Base-by-base conservation (phyloP, 2,113 vertebrate genomes). In the Onychorhynchus coronatus region DNA sequence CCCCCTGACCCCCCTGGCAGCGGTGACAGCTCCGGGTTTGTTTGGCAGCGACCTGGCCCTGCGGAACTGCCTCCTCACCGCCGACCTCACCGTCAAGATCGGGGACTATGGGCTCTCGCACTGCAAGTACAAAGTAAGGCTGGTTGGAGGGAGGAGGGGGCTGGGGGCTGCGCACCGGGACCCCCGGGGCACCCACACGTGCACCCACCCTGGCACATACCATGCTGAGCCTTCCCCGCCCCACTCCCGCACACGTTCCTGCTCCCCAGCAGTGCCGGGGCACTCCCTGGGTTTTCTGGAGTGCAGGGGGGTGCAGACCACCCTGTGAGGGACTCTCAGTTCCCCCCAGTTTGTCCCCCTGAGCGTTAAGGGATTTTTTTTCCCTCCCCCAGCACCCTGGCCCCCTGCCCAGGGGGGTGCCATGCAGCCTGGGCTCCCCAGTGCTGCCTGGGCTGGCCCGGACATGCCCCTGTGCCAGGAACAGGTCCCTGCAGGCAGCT, bases 91-190 rank as follows among this genome's bases (percentile, higher is more conserved):
- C 0, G 99, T 99, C 95, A 99, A 99, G 98, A 98, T 99, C 0
- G 99, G 99, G 2, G 99, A 99, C 97, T 99, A 99, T 8, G 99
- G 99, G n/a, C 98, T 99, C 62, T 98, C 99, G 3, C 99, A 99
- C 85, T 98, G 97, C 97, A 99, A 99, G 94, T 99, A 99, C 98
- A 98, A 99, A 98, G 99, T 99, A 96, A 98, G 98, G 85, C 79
- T 61, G 86, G 61, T 90, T 49, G 66, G 42, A 46, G 80, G 63
- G 52, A 72, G 5, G 35, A n/a, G 50, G 20, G n/a, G 76, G 56
- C 23, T 14, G 47, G 53, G 44, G 28, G 65, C 90, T 55, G 72
- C 0, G 1, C 0, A 8, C 11, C 0, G 59, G 85, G 73, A 39
- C 27, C 77, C 78, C 78, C 1, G 2, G 4, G 5, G 71, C n/a